These are phyloP conservation scores for Lophura nycthemera DNA, from an alignment of 2,113 vertebrate species.

Conservation along the genomic window DNA sequence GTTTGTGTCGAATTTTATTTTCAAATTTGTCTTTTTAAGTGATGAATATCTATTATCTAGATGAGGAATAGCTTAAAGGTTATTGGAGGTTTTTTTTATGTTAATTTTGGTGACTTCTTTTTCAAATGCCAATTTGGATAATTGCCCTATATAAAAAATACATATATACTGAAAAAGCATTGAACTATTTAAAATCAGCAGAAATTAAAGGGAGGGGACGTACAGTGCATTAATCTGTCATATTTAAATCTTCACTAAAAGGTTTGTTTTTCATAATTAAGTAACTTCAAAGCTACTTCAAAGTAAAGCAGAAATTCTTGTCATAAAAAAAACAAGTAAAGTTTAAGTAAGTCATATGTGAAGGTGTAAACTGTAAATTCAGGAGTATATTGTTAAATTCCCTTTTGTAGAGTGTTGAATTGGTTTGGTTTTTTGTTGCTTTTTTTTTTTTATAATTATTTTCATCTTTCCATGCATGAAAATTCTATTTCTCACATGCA, in stretches of 20 bases:
- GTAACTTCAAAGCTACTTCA: background rate
- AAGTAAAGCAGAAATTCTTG: background rate
- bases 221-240: background rate
- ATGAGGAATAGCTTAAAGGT: background rate
- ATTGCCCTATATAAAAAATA: background rate
- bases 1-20: background rate
- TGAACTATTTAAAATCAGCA: background rate
- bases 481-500: background rate
- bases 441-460: background rate
- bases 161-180: background rate
- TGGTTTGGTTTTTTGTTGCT: no score
- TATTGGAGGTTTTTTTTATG: background rate
- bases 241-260: background rate
- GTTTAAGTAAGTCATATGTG: background rate
- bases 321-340: background rate
- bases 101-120: background rate
- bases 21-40: background rate
- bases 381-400: background rate
- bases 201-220: background rate
- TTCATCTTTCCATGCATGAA: accelerated
- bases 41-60: background rate
- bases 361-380: background rate
- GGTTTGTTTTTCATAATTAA: background rate
- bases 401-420: background rate
- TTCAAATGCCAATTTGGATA: background rate